Evolutionary conservation across 2,113 vertebrate genomes (phyloP).

Genomic region (Cyprinodon tularosa): DNA sequence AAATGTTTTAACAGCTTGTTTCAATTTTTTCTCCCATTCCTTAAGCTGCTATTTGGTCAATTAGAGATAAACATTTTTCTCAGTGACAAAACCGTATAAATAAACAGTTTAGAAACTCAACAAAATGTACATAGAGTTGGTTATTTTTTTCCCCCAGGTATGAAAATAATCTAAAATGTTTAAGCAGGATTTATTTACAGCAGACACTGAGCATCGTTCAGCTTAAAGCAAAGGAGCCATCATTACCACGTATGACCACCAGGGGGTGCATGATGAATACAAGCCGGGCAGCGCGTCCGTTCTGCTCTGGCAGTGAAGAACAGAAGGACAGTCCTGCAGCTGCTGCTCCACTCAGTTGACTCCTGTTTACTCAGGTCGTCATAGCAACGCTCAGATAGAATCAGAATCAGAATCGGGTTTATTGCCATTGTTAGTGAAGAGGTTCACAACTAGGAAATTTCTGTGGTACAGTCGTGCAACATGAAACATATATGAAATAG

Average conservation of each 20-base stretch:
- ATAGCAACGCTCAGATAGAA: slow-evolving; percentile 60
- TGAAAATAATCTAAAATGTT: background rate
- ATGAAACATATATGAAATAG: no score
- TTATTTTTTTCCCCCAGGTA: background rate
- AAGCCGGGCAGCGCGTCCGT: background rate
- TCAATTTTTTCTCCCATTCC: no score
- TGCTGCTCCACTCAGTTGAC: background rate
- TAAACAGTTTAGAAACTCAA: no score
- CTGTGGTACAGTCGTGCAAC: no score
- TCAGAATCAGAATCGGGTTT: no score
- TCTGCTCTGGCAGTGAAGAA: slow-evolving; percentile 8
- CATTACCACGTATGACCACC: slow-evolving; percentile 18
- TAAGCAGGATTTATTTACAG: slow-evolving; percentile 6
- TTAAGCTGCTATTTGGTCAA: no score
- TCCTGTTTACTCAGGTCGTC: slow-evolving; percentile 52
- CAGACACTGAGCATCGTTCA: slow-evolving; percentile 14
- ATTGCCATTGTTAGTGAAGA: no score
- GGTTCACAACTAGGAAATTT: no score
- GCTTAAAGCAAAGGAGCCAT: background rate
- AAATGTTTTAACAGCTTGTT: no score
- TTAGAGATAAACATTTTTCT: no score
- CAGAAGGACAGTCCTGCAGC: slow-evolving; percentile 19
- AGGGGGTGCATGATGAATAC: slow-evolving; percentile 34
- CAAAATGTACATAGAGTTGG: no score
- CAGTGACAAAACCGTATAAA: no score